phyloP scores from a whole-genome alignment of 2,797 vertebrate species.

The Dendrocincla tyrannina region DNA sequence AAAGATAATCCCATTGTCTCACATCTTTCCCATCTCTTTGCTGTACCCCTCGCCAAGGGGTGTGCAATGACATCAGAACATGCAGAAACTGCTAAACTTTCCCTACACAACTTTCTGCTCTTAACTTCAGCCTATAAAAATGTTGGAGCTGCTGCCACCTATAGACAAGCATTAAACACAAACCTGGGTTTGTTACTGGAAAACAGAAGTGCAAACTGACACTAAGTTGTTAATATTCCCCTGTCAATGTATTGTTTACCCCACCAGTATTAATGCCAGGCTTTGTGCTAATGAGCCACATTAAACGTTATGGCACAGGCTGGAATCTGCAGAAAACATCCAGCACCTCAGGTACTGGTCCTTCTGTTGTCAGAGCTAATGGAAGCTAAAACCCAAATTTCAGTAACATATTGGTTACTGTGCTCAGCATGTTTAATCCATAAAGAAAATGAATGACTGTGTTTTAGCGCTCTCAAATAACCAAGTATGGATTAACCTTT shows the following conservation, averaged over 20 bases:
- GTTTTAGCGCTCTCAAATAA: constrained; percentile 69
- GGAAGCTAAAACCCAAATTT: constrained; percentile 50
- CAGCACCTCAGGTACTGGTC: background rate
- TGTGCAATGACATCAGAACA: background rate
- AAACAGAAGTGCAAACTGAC: background rate
- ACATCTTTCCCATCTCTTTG: background rate
- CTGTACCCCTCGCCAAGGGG: background rate
- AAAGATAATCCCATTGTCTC: background rate
- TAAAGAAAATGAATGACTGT: constrained; percentile 69
- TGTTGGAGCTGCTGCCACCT: constrained; percentile 57
- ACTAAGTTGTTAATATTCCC: background rate
- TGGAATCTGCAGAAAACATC: background rate
- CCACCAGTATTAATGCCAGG: background rate
- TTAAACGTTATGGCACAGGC: background rate
- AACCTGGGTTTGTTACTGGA: background rate
- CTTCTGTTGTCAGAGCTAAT: constrained; percentile 28
- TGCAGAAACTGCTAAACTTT: background rate
- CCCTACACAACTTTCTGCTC: background rate
- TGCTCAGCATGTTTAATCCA: constrained; percentile 40
- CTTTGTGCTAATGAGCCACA: background rate
- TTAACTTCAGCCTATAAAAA: background rate
- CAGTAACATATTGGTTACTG: constrained; percentile 39
- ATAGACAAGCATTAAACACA: background rate
- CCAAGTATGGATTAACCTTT: constrained; percentile 70
- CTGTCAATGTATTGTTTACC: background rate